These are phyloP conservation scores for Centropristis striata DNA, from an alignment of 2,113 vertebrate genomes.

Conservation along the genomic window DNA sequence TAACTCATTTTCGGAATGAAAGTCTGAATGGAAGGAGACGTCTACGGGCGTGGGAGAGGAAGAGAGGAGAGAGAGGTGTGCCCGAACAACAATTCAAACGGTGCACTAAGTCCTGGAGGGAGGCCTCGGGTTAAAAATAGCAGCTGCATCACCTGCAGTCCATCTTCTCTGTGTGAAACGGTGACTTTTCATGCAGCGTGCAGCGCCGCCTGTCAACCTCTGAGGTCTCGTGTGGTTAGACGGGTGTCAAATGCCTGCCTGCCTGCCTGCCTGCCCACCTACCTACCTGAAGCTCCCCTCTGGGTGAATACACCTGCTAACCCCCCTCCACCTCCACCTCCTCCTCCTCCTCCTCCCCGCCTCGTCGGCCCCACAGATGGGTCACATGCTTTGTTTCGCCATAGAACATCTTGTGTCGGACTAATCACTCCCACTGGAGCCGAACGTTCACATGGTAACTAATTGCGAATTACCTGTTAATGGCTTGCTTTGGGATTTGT, in stretches of 20 bases:
- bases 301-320: conserved; percentile 53
- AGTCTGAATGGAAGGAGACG: neutral
- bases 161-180: conserved; percentile 62
- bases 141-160: conserved; percentile 69
- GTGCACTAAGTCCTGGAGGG: conserved; percentile 40
- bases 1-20: conserved; percentile 4
- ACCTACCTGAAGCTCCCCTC: conserved; percentile 47
- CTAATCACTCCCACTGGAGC: conserved; percentile 66
- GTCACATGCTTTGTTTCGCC: conserved; percentile 44
- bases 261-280: neutral
- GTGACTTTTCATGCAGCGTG: conserved; percentile 64
- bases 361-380: conserved; percentile 48
- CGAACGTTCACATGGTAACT: conserved; percentile 58
- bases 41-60: neutral
- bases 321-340: neutral
- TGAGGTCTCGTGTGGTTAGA: conserved; percentile 62
- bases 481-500: conserved; percentile 63
- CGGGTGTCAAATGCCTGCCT: conserved; percentile 69
- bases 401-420: conserved; percentile 57
- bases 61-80: neutral
- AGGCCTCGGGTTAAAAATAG: conserved; percentile 68
- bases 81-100: conserved; percentile 23
- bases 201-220: conserved; percentile 63
- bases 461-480: conserved; percentile 67
- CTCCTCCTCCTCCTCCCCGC: too few species aligned